A percentile compares a stretch with the other conserved stretches of the same genome.
Evolutionary conservation across 2,797 vertebrate genomes (phyloP).

Genomic region (Sparus aurata): DNA sequence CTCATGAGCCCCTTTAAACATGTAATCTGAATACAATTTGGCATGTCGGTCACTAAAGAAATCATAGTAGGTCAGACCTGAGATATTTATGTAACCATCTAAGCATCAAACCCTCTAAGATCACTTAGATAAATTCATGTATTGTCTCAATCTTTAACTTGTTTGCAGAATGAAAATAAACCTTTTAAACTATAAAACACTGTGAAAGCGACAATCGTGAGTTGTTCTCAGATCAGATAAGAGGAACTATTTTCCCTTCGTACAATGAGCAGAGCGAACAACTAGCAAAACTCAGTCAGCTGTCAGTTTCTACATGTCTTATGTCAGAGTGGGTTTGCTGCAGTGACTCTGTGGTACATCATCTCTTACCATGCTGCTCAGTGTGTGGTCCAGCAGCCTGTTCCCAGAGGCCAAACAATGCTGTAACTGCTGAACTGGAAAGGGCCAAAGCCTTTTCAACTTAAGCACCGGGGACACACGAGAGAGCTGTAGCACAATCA

Average conservation of each 20-base stretch:
- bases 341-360: background rate
- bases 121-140: too few relatives aligned
- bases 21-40: background rate
- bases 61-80: background rate
- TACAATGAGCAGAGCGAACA: background rate
- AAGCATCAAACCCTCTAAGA: too few relatives aligned
- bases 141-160: too few relatives aligned
- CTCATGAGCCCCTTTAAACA: background rate
- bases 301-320: background rate
- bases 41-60: background rate
- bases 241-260: too few relatives aligned
- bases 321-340: too few relatives aligned
- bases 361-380: background rate
- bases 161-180: too few relatives aligned
- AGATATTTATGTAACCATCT: too few relatives aligned
- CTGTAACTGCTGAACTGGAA: constrained; percentile 2
- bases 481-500: background rate
- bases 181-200: too few relatives aligned
- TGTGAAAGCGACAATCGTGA: too few relatives aligned
- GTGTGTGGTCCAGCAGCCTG: constrained; percentile 16
- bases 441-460: background rate
- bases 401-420: constrained; percentile 8
- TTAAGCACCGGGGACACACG: background rate
- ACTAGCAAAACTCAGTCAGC: background rate
- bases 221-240: too few relatives aligned